These are phyloP conservation scores for Xiphophorus couchianus DNA, from an alignment of 2,113 vertebrate genomes.

Conservation along the genomic window DNA sequence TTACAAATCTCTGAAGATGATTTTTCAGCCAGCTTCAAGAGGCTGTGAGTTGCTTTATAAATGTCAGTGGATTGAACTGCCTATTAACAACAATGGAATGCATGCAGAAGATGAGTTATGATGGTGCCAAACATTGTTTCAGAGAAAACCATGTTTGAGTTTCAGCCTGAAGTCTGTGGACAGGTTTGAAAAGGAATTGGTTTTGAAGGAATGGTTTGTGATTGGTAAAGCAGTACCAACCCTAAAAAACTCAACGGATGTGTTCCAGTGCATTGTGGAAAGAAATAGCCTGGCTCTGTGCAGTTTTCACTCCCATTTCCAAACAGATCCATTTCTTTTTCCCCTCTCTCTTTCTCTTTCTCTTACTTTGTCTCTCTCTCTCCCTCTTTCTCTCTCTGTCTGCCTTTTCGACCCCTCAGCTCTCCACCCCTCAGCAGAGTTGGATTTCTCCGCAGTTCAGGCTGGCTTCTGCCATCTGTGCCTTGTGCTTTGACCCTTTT, in stretches of 20 bases:
- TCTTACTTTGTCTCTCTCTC: slow-evolving; percentile 13
- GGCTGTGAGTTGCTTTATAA: slow-evolving; percentile 41
- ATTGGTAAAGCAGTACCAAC: slow-evolving; percentile 40
- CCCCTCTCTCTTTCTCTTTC: slow-evolving; percentile 35
- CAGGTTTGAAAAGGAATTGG: slow-evolving; percentile 27
- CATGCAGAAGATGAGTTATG: not conserved
- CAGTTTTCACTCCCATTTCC: slow-evolving; percentile 61
- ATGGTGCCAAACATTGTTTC: slow-evolving; percentile 18
- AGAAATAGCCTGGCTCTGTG: slow-evolving; percentile 56
- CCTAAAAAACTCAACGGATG: slow-evolving; percentile 46
- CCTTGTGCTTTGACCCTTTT: slow-evolving; percentile 71
- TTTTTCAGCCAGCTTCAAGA: slow-evolving; percentile 42
- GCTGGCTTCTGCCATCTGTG: slow-evolving; percentile 68
- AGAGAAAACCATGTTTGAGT: slow-evolving; percentile 29
- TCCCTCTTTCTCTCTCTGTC: not conserved
- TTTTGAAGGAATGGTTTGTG: slow-evolving; percentile 34
- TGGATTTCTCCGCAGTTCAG: slow-evolving; percentile 60
- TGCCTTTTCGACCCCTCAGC: slow-evolving; percentile 67
- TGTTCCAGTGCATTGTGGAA: slow-evolving; percentile 61
- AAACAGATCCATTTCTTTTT: slow-evolving; percentile 73
- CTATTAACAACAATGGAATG: slow-evolving; percentile 18
- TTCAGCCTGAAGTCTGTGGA: slow-evolving; percentile 18
- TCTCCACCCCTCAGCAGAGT: slow-evolving; percentile 50
- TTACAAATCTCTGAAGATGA: slow-evolving; percentile 57
- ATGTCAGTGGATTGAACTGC: slow-evolving; percentile 43